Conservation (phyloP, 2,113 vertebrate species). For the Heloderma charlesbogerti region DNA sequence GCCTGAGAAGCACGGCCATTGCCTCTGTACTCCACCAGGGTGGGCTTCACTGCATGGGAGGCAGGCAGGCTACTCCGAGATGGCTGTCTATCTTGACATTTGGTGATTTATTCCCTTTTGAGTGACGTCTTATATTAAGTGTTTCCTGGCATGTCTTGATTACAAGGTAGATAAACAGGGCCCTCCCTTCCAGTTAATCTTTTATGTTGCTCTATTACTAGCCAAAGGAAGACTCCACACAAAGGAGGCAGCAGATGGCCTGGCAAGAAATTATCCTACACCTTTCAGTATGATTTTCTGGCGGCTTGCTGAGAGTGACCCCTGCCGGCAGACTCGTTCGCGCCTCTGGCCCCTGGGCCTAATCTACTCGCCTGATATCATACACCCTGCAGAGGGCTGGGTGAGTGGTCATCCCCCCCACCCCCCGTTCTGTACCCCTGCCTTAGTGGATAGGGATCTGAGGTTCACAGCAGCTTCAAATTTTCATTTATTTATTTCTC, state of each 20-base stretch:
- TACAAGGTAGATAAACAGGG: constrained; percentile 56
- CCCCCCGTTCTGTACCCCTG: too few relatives aligned
- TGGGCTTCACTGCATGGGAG: not conserved
- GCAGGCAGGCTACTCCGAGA: not conserved
- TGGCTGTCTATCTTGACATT: rapidly evolving
- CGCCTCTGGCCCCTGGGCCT: too few relatives aligned
- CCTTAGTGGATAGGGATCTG: too few relatives aligned
- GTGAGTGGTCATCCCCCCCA: too few relatives aligned
- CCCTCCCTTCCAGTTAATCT: constrained; percentile 68
- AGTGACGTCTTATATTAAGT: rapidly evolving
- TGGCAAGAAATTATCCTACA: constrained; percentile 65
- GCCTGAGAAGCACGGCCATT: not conserved
- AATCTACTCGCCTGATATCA: too few relatives aligned
- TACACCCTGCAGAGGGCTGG: too few relatives aligned
- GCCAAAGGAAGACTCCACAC: constrained; percentile 69
- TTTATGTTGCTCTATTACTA: constrained; percentile 65
- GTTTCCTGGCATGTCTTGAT: constrained; percentile 55
- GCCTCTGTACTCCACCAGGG: not conserved
- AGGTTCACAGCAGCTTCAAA: too few relatives aligned
- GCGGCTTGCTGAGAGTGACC: constrained; percentile 22
- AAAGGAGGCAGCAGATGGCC: constrained; percentile 49
- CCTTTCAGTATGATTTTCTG: too few relatives aligned
- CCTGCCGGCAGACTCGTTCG: not conserved
- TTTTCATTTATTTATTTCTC: too few relatives aligned
- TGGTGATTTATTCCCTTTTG: not conserved